phyloP scores from a whole-genome alignment of 64 coral and sea anemone genomes.

The Montipora capricornis region DNA sequence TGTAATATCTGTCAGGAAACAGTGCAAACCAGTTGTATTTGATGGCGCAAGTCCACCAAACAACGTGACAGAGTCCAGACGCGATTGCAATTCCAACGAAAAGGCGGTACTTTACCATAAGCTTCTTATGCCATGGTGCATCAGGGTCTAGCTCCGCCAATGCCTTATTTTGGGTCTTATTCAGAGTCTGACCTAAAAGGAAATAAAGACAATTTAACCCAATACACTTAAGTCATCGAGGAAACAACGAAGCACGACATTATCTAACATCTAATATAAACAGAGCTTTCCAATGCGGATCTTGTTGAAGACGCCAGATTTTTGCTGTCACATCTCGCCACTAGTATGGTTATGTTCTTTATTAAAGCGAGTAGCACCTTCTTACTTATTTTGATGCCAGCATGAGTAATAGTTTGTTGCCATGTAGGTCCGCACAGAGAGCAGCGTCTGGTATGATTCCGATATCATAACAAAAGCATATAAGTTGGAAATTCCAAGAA shows the following conservation, averaged over 20 bases:
- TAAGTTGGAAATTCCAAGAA: no score
- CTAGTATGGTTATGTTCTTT: no score
- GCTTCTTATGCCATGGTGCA: conserved; percentile 69
- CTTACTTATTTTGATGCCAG: no score
- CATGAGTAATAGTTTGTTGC: no score
- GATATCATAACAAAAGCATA: no score
- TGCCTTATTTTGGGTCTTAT: conserved; percentile 39
- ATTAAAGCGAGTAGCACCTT: no score
- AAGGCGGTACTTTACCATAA: conserved; percentile 78
- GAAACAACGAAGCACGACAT: no score
- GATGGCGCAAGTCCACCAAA: conserved; percentile 83
- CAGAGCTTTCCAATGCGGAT: no score
- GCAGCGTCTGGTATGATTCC: no score
- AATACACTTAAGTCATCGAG: background rate
- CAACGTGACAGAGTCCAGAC: conserved; percentile 59
- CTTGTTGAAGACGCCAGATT: no score
- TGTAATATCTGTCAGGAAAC: conserved; percentile 84
- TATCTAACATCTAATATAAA: background rate
- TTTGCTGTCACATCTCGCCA: no score
- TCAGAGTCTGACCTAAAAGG: conserved; percentile 63
- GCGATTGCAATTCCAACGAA: conserved; percentile 75
- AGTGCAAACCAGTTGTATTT: conserved; percentile 75
- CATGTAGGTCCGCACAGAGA: no score
- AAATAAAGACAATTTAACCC: background rate
- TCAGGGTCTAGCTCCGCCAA: conserved; percentile 35